Conservation (phyloP, 2,888 invertebrate genomes). For the Oscheius sp. region DNA sequence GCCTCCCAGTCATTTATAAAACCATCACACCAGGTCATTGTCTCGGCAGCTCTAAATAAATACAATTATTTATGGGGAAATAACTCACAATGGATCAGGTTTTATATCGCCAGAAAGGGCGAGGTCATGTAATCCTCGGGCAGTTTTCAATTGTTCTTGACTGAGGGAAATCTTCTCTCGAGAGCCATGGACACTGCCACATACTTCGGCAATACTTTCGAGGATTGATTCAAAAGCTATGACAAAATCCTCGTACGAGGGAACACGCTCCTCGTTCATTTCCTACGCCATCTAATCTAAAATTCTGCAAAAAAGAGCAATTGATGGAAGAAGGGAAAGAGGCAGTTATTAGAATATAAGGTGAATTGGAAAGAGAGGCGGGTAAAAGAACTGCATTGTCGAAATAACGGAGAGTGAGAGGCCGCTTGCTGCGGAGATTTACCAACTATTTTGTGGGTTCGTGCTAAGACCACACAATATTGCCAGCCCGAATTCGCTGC, state of each 20-base stretch:
- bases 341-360: background rate
- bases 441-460: constrained; percentile 6
- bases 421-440: constrained; percentile 8
- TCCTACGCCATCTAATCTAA: constrained; percentile 1
- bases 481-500: background rate
- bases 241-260: constrained; percentile 40
- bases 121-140: constrained; percentile 36
- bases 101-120: constrained; percentile 28
- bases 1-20: constrained; percentile 56
- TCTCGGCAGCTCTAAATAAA: constrained; percentile 38
- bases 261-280: constrained; percentile 26
- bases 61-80: background rate
- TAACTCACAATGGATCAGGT: constrained; percentile 29
- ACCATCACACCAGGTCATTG: constrained; percentile 46
- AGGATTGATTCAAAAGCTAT: constrained; percentile 48
- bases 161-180: constrained; percentile 29
- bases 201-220: constrained; percentile 45
- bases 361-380: too few relatives aligned
- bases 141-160: constrained; percentile 34
- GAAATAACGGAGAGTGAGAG: constrained; percentile 1
- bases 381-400: background rate
- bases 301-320: background rate
- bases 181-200: constrained; percentile 36
- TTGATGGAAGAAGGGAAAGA: too few relatives aligned
- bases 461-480: background rate